These are phyloP conservation scores for Lathronympha strigana DNA, from an alignment of 2,888 invertebrate genomes.

Conservation along the genomic window DNA sequence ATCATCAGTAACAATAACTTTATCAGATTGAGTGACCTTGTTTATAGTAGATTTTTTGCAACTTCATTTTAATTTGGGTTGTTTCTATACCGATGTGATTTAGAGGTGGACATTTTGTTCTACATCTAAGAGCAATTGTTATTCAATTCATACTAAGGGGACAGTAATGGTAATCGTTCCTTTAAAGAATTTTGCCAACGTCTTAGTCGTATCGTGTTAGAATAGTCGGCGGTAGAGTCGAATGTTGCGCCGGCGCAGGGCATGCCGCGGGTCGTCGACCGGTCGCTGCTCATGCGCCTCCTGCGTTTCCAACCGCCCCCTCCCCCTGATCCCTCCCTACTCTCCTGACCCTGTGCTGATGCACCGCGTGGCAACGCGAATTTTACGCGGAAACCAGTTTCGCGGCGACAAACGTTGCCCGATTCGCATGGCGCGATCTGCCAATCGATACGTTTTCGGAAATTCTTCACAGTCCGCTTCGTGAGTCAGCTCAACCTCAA, in stretches of 20 bases:
- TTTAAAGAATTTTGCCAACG: slow-evolving; percentile 56
- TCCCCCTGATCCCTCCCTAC: slow-evolving; percentile 59
- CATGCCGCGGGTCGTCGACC: slow-evolving; percentile 82
- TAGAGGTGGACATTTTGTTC: neutral
- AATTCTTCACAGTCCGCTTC: slow-evolving; percentile 30
- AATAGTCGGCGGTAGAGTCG: slow-evolving; percentile 67
- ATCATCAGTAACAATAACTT: slow-evolving; percentile 29
- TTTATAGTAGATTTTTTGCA: slow-evolving; percentile 11
- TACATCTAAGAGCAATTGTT: neutral
- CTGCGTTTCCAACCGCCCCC: slow-evolving; percentile 76
- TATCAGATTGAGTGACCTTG: slow-evolving; percentile 34
- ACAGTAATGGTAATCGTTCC: neutral
- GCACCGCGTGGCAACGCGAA: slow-evolving; percentile 81
- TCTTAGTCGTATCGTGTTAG: slow-evolving; percentile 69
- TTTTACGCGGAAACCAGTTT: slow-evolving; percentile 81
- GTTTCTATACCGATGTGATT: slow-evolving; percentile 6
- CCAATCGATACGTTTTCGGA: slow-evolving; percentile 49
- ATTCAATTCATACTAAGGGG: neutral
- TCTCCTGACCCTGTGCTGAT: slow-evolving; percentile 75
- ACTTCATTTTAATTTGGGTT: slow-evolving; percentile 10
- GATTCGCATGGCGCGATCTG: slow-evolving; percentile 58
- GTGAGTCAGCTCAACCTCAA: slow-evolving; percentile 10
- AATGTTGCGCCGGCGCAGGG: slow-evolving; percentile 79
- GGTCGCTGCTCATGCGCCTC: slow-evolving; percentile 78
- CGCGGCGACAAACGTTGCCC: slow-evolving; percentile 67